Evolutionary conservation across 2,113 vertebrate species (phyloP).

Genomic region (Ameiurus melas): DNA sequence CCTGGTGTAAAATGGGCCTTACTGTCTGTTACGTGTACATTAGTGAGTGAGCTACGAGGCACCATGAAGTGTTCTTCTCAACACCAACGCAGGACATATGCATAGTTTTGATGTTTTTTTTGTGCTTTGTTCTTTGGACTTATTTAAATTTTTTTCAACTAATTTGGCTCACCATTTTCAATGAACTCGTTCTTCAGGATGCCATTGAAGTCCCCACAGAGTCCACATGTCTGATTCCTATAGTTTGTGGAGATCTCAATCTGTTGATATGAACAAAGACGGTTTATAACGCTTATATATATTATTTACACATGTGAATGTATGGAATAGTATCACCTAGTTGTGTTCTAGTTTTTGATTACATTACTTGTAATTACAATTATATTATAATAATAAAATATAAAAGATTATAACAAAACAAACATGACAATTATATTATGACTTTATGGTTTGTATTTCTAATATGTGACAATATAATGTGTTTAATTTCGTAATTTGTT

Average conservation of each 20-base stretch:
- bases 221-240: conserved; percentile 70
- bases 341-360: not conserved
- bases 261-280: conserved; percentile 50
- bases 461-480: not conserved
- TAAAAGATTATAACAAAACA: not conserved
- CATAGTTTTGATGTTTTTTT: not conserved
- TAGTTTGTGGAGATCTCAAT: conserved; percentile 71
- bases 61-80: not conserved
- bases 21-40: too few relatives aligned
- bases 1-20: too few relatives aligned
- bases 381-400: not conserved
- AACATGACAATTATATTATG: too few relatives aligned
- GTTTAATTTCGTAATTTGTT: not conserved
- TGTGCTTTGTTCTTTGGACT: not conserved
- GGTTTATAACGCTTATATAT: not conserved
- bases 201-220: conserved; percentile 75
- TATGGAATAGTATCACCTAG: not conserved
- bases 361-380: not conserved
- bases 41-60: not conserved
- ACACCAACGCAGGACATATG: not conserved
- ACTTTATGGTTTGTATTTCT: not conserved
- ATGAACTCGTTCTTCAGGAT: conserved; percentile 58
- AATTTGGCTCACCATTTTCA: conserved; percentile 51
- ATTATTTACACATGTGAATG: not conserved
- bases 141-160: not conserved